These are phyloP conservation scores for Callipepla squamata DNA, from an alignment of 2,113 vertebrate species.

Conservation along the genomic window DNA sequence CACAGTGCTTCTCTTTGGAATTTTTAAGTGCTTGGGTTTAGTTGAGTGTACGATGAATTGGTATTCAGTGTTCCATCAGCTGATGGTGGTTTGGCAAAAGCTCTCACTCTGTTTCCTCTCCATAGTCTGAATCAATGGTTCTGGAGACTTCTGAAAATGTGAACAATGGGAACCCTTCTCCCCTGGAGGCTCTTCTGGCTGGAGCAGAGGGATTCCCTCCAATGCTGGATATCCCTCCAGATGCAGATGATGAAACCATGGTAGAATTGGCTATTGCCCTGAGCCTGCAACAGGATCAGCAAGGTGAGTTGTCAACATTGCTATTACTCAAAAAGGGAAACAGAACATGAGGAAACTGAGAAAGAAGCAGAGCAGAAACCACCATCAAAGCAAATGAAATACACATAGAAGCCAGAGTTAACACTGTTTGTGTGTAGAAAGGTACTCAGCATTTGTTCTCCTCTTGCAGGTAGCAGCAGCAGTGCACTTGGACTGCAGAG, in stretches of 20 bases:
- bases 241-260: conserved; percentile 99
- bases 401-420: background rate
- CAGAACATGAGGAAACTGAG: background rate
- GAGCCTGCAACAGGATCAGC: conserved; percentile 97
- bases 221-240: conserved; percentile 98
- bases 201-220: conserved; percentile 97
- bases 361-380: background rate
- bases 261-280: conserved; percentile 97
- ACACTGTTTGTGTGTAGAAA: background rate
- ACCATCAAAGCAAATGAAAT: background rate
- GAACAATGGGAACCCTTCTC: conserved; percentile 97
- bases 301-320: conserved; percentile 81
- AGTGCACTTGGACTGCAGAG: conserved; percentile 97
- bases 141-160: conserved; percentile 95
- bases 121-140: conserved; percentile 97
- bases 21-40: background rate
- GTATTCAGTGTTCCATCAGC: background rate
- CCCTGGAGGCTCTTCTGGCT: conserved; percentile 94
- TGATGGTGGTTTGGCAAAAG: background rate
- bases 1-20: background rate
- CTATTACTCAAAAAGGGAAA: background rate
- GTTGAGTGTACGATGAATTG: background rate
- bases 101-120: conserved; percentile 26
- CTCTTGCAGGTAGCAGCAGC: conserved; percentile 93
- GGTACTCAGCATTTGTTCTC: background rate